phyloP scores from a whole-genome alignment of 2,888 invertebrate species.

The Endotricha flammealis region DNA sequence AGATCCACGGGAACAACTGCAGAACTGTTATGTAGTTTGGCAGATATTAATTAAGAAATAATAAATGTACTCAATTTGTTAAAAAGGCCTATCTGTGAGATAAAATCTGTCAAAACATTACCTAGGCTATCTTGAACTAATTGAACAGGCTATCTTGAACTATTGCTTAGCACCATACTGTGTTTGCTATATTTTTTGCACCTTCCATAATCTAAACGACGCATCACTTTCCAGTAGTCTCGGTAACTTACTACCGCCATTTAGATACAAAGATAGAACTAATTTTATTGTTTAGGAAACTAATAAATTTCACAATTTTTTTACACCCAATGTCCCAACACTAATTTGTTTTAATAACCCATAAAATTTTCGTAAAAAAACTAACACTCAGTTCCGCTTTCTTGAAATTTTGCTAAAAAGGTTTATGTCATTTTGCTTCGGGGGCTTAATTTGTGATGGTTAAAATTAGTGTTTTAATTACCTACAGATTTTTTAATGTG shows the following conservation, averaged over 20 bases:
- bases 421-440: constrained; percentile 30
- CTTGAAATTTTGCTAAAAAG: constrained; percentile 48
- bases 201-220: constrained; percentile 39
- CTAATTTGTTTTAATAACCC: constrained; percentile 73
- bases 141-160: too few species aligned
- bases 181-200: background rate
- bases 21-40: too few species aligned
- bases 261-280: constrained; percentile 59
- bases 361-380: constrained; percentile 59
- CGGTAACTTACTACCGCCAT: constrained; percentile 47
- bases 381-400: constrained; percentile 53
- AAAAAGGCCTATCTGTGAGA: too few species aligned
- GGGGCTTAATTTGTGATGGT: constrained; percentile 13
- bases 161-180: background rate
- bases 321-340: constrained; percentile 30
- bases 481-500: too few species aligned
- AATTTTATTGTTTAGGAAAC: constrained; percentile 69
- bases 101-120: too few species aligned
- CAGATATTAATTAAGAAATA: too few species aligned
- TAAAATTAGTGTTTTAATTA: too few species aligned
- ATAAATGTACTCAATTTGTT: too few species aligned
- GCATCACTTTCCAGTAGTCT: constrained; percentile 37
- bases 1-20: too few species aligned
- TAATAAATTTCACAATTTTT: constrained; percentile 58
- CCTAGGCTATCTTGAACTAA: too few species aligned